Conservation (phyloP, 2,888 invertebrate genomes). For the Acholoe squamosa region DNA sequence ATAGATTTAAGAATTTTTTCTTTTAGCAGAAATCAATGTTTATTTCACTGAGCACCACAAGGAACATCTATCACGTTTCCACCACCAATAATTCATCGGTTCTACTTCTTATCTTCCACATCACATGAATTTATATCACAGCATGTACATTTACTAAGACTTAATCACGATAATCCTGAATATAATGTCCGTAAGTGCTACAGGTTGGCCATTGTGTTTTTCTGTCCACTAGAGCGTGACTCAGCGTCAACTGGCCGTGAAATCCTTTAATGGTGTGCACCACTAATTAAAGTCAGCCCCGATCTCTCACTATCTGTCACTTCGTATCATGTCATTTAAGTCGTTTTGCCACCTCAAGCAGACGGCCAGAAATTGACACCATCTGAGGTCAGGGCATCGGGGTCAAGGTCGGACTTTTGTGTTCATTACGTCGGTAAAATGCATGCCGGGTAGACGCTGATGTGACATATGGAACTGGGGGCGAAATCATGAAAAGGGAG, state of each 20-base stretch:
- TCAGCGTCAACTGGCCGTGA: slow-evolving; percentile 1
- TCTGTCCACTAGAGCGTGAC: not conserved
- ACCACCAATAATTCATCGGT: too few relatives aligned
- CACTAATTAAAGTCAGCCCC: not conserved
- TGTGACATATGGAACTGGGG: not conserved
- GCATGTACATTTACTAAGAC: too few relatives aligned
- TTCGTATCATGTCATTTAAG: not conserved
- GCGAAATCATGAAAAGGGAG: too few relatives aligned
- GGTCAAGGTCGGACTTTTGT: slow-evolving; percentile 10
- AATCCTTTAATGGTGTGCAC: not conserved
- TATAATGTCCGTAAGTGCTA: not conserved
- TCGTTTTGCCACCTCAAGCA: not conserved
- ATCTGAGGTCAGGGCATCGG: slow-evolving; percentile 1
- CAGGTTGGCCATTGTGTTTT: not conserved
- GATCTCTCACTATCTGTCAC: not conserved
- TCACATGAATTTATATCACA: too few relatives aligned
- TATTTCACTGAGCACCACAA: too few relatives aligned
- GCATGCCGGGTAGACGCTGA: not conserved
- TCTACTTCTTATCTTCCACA: too few relatives aligned
- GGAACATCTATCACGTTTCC: too few relatives aligned
- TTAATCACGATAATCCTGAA: too few relatives aligned
- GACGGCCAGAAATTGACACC: not conserved
- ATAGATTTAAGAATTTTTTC: too few relatives aligned
- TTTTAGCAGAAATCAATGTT: too few relatives aligned
- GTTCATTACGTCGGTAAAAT: not conserved